Evolutionary conservation across 2,113 vertebrate genomes (phyloP).

Genomic region (Anser brachyrhynchus): DNA sequence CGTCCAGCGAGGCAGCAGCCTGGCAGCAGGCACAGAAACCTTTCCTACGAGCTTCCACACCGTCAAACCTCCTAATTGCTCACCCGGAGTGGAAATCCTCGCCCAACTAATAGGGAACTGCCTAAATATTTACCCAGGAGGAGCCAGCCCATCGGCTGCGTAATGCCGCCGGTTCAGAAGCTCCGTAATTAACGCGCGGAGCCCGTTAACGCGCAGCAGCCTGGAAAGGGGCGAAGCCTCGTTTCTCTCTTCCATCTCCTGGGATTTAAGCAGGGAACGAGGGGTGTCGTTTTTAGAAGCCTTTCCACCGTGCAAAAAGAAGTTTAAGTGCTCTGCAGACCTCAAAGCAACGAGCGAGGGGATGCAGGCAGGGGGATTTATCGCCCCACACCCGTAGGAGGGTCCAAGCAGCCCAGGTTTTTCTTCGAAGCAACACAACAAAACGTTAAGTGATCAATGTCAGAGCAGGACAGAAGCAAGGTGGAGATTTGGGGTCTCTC

Average conservation of each 20-base stretch:
- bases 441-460: background rate
- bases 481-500: background rate
- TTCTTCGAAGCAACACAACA: too few relatives aligned
- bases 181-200: background rate
- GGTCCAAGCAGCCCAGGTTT: background rate
- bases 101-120: background rate
- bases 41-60: background rate
- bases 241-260: background rate
- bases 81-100: background rate
- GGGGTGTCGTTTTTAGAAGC: background rate
- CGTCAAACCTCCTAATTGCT: background rate
- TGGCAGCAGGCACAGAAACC: background rate
- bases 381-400: background rate
- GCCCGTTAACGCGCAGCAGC: background rate
- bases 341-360: background rate
- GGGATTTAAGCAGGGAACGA: background rate
- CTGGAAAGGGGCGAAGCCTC: background rate
- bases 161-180: background rate
- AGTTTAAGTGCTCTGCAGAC: background rate
- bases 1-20: background rate
- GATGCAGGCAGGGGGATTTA: background rate
- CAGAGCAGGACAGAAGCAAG: background rate
- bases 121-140: background rate
- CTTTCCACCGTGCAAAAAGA: fast-evolving
- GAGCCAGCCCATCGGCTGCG: background rate